phyloP scores from a whole-genome alignment of 2,797 vertebrate genomes.

The Eremophila alpestris region DNA sequence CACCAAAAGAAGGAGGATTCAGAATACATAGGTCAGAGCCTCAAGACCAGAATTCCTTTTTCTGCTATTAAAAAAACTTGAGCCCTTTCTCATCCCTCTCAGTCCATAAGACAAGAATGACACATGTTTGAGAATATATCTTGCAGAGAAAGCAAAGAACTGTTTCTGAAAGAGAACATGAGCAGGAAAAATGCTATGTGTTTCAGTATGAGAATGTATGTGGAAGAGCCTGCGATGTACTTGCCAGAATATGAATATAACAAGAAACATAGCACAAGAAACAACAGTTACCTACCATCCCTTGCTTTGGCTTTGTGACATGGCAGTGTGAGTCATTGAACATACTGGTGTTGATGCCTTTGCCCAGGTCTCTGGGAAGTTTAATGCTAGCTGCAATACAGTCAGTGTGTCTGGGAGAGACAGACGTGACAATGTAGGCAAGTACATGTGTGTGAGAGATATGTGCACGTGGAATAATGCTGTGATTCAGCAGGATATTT shows the following conservation, averaged over 20 bases:
- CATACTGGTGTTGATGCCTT: background rate
- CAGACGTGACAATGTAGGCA: accelerated
- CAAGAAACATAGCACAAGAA: background rate
- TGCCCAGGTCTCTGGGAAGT: background rate
- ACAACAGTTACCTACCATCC: background rate
- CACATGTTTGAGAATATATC: background rate
- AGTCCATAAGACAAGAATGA: background rate
- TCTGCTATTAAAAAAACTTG: background rate
- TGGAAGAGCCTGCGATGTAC: background rate
- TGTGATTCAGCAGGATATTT: background rate
- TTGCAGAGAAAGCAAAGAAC: background rate
- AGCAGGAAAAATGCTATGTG: background rate
- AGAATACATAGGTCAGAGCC: background rate
- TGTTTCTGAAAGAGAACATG: background rate
- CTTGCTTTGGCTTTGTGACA: background rate
- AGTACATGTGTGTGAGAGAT: background rate
- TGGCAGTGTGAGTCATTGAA: background rate
- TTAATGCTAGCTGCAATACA: background rate
- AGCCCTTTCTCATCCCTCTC: background rate
- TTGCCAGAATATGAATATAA: background rate
- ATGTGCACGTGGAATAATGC: background rate
- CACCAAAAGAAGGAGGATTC: background rate
- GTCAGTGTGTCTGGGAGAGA: background rate
- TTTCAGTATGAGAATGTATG: background rate
- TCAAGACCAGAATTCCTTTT: background rate